Evolutionary conservation across 2,797 vertebrate species (phyloP), one percentile per base, ranked within the genome.

Genomic region (Malurus splendens): DNA sequence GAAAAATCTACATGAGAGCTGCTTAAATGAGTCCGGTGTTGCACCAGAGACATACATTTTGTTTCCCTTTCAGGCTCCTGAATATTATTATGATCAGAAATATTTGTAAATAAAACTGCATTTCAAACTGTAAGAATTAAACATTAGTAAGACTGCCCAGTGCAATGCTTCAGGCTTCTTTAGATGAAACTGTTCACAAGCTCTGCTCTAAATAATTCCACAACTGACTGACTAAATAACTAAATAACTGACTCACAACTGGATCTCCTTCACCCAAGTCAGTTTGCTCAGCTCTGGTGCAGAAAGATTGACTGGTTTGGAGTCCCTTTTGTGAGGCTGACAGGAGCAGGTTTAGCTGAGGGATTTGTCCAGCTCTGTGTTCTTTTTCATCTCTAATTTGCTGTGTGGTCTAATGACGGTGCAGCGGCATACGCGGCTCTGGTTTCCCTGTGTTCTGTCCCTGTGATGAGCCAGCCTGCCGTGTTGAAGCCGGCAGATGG

Each of bases 401-500:
- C 84, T 45, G 7, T 4, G n/a, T 0, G 0, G 60, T 19, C n/a
- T 48, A 32, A 70, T 9, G 67, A 30, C 30, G 5, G 0, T 42
- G 76, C 64, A 30, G 88, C 0, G 0, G 41, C 72, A 27, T 12
- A 5, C 0, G 1, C 7, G 66, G 57, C 39, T 20, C 44, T 6
- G 42, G 32, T 30, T n/a, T 7, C n/a, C 11, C 55, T 30, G 66
- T 10, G 2, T 7, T 54, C 39, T 18, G 54, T 67, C 27, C 42
- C 51, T 16, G 22, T 7, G 27, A 19, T 0, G 12, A 54, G 60
- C 51, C 66, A 28, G 64, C 55, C 36, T 6, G 6, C 42, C 1
- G 2, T 10, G 30, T 3, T 3, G 8, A 39, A 82, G 72, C 93
- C 87, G 7, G 82, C 85, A 96, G 95, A 70, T 86, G 95, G 93